A percentile compares a stretch with the other conserved stretches of the same genome.
Evolutionary conservation across 2,797 vertebrate species (phyloP).

Genomic region (Microctenopoma stevenorrisi): DNA sequence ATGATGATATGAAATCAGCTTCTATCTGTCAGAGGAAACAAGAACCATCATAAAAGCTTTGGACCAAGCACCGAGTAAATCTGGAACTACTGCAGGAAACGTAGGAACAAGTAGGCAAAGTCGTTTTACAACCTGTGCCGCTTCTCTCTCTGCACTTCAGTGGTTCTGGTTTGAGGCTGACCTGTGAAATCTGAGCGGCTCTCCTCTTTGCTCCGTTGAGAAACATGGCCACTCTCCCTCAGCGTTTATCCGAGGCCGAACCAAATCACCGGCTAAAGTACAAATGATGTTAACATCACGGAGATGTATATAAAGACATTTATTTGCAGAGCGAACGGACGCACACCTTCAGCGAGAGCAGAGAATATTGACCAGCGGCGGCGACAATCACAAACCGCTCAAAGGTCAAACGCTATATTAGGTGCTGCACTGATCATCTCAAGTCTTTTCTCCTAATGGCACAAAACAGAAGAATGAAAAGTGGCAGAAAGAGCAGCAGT

Average conservation of each 20-base stretch:
- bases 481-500: conserved; percentile 28
- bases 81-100: no score
- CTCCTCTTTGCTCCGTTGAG: neutral
- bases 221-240: neutral
- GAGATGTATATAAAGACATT: conserved; percentile 62
- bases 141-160: neutral
- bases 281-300: conserved; percentile 13
- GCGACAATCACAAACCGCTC: conserved; percentile 41
- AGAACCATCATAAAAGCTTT: no score
- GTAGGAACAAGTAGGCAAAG: no score
- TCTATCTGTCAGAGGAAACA: no score
- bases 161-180: neutral
- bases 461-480: conserved; percentile 50
- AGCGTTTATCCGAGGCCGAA: conserved; percentile 15
- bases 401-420: conserved; percentile 69
- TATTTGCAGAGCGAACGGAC: conserved; percentile 43
- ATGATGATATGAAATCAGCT: no score
- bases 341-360: conserved; percentile 34
- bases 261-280: conserved; percentile 21
- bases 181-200: neutral
- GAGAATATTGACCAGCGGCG: conserved; percentile 48
- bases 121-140: no score
- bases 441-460: conserved; percentile 36
- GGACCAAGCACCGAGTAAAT: no score
- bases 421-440: conserved; percentile 44